Evolutionary conservation across 2,797 vertebrate species (phyloP), one percentile per base, ranked within the genome.

Genomic region (Nasua narica): DNA sequence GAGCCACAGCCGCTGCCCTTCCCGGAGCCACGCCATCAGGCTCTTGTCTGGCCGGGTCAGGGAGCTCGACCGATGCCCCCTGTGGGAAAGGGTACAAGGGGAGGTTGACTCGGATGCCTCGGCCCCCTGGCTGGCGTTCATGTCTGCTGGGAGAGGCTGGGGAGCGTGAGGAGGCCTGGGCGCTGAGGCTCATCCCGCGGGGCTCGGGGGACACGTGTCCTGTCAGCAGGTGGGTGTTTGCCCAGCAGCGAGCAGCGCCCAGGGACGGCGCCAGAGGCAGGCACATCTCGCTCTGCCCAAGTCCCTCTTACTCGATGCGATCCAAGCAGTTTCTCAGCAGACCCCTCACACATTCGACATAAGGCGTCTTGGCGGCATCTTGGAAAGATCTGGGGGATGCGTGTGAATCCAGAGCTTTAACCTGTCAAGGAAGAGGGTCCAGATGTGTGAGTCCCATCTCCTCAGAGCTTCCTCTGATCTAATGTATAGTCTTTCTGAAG

Each of bases 301-400:
- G 32, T 16, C 62, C 32, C 0, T 1, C 2, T 10, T 9, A 1
- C 29, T 50, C 18, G 0, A 9, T 5, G 0, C 5, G 83, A 77
- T 15, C 77, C 29, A 79, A 0, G 0, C 32, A 37, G 15, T 14
- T n/a, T 12, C 77, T 78, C 35, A 9, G 37, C 18, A 1, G 27
- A 40, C 25, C 18, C 25, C 23, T 43, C 76, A n/a, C 16, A 29
- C 40, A 0, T 21, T 27, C 2, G 23, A 18, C 35, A 0, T 15
- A 15, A 40, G 40, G 40, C 40, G 6, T 40, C 40, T 40, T 40
- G 6, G 6, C 52, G 67, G 52, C 19, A 1, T n/a, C 58, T 70
- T 3, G 18, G 52, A 40, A 46, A 40, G 37, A 11, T 23, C 0
- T 0, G 4, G 32, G 65, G 37, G 54, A 16, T 3, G 14, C n/a